Evolutionary conservation across 1,140 invertebrate species (phyloP).

Genomic region (Diorhabda elongata): DNA sequence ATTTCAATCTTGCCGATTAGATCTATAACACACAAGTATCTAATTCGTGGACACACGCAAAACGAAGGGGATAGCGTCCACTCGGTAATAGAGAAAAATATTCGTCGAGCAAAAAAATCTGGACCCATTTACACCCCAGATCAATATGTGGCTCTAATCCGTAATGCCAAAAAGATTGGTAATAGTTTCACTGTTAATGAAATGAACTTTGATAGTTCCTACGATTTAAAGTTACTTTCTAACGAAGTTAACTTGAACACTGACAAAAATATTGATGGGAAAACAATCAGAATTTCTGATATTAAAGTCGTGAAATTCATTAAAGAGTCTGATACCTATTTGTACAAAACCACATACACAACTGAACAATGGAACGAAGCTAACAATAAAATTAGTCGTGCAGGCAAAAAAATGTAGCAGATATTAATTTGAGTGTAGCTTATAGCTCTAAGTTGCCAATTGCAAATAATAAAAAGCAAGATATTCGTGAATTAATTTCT

Average conservation of each 20-base stretch:
- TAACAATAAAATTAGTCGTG: constrained; percentile 1
- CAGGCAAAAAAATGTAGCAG: background rate
- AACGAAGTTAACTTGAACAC: background rate
- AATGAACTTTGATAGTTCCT: constrained; percentile 20
- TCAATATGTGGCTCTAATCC: constrained; percentile 31
- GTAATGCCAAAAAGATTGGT: constrained; percentile 32
- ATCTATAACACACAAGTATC: constrained; percentile 37
- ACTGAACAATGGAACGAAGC: constrained; percentile 2
- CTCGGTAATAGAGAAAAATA: constrained; percentile 41
- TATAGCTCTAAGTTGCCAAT: background rate
- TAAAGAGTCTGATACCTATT: constrained; percentile 14
- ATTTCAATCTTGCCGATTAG: constrained; percentile 23
- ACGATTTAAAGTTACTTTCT: constrained; percentile 14
- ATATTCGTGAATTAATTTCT: background rate
- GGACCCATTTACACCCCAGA: constrained; percentile 40
- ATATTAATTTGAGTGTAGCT: background rate
- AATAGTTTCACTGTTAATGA: constrained; percentile 13
- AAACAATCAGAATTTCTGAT: constrained; percentile 15
- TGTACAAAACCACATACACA: constrained; percentile 9
- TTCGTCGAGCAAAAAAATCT: constrained; percentile 32
- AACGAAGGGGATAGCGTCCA: constrained; percentile 45
- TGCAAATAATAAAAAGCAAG: background rate
- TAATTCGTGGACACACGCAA: constrained; percentile 45
- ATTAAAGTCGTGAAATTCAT: constrained; percentile 15
- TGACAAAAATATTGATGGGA: constrained; percentile 4